Evolutionary conservation across 1,140 invertebrate genomes (phyloP).

Genomic region (Mercenaria mercenaria): DNA sequence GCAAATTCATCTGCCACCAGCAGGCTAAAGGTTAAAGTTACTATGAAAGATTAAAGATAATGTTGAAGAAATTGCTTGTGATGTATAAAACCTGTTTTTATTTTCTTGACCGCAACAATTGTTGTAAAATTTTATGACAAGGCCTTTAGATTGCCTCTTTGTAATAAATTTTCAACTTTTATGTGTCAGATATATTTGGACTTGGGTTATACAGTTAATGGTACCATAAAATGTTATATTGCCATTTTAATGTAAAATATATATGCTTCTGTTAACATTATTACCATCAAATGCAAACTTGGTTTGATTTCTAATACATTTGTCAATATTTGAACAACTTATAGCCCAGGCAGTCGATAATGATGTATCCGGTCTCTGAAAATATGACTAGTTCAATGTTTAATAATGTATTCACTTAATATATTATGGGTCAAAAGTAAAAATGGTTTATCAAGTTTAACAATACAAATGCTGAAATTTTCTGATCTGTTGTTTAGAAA

Average conservation of each 20-base stretch:
- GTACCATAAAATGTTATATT: not conserved
- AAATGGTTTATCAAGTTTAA: too few species aligned
- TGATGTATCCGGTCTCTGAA: not conserved
- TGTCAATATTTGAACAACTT: not conserved
- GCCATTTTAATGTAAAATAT: not conserved
- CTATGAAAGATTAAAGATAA: too few species aligned
- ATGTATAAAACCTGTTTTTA: not conserved
- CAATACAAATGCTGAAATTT: too few species aligned
- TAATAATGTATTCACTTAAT: too few species aligned
- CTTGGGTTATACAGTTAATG: not conserved
- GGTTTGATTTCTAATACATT: not conserved
- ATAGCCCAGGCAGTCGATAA: not conserved
- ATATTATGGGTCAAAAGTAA: too few species aligned
- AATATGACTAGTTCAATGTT: not conserved
- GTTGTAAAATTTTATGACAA: not conserved
- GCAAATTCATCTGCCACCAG: too few species aligned
- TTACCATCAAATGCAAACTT: not conserved
- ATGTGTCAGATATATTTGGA: not conserved
- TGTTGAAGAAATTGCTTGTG: too few species aligned
- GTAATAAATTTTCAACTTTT: not conserved
- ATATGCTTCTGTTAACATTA: constrained; percentile 15
- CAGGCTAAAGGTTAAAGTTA: too few species aligned
- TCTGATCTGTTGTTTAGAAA: too few species aligned
- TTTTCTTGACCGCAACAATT: not conserved
- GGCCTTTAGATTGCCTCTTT: not conserved